Conservation (phyloP, 2,888 invertebrate species). For the Chromoteleia sp. region DNA sequence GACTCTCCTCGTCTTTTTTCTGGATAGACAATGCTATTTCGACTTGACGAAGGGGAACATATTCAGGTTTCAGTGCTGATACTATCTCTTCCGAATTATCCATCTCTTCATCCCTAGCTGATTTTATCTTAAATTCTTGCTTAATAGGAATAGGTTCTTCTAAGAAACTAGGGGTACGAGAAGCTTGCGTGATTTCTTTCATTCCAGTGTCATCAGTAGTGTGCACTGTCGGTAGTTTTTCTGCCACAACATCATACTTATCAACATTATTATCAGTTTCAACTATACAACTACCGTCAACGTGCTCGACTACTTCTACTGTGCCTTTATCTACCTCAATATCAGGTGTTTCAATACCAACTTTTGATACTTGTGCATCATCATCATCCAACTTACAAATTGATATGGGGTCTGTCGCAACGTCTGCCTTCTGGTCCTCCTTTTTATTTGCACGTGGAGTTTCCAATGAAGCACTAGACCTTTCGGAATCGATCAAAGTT, state of each 20-base stretch:
- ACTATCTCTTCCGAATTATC: constrained; percentile 47
- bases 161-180: not conserved
- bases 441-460: constrained; percentile 2
- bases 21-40: constrained; percentile 80
- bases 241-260: constrained; percentile 68
- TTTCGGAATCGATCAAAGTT: constrained; percentile 52
- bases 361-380: constrained; percentile 76
- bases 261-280: constrained; percentile 75
- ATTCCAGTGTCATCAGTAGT: constrained; percentile 32
- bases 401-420: constrained; percentile 75
- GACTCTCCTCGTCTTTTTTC: constrained; percentile 74
- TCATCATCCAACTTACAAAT: constrained; percentile 82
- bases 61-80: constrained; percentile 72
- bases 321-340: constrained; percentile 81
- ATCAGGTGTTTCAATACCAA: constrained; percentile 74
- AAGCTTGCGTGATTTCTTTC: constrained; percentile 21
- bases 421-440: constrained; percentile 68
- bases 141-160: constrained; percentile 8
- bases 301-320: constrained; percentile 83
- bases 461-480: constrained; percentile 13
- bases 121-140: constrained; percentile 26
- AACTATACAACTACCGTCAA: constrained; percentile 81
- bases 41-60: constrained; percentile 75
- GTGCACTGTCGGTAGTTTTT: constrained; percentile 58
- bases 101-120: constrained; percentile 27